phyloP scores from a whole-genome alignment of 2,888 invertebrate species.

The Rhimphoctona megacephalus region DNA sequence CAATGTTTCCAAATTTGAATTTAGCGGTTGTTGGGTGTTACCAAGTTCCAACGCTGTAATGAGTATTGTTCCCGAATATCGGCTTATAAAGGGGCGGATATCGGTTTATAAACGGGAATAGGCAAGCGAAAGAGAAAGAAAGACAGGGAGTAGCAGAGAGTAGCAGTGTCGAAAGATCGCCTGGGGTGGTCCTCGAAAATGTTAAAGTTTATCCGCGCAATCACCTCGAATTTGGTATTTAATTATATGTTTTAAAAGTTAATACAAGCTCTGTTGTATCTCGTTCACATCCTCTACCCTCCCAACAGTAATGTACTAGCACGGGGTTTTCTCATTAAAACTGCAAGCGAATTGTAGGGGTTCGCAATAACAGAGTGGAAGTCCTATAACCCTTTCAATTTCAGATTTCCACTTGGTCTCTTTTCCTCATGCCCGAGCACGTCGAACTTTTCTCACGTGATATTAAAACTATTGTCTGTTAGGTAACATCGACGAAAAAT shows the following conservation, averaged over 20 bases:
- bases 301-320: conserved; percentile 39
- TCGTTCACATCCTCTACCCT: conserved; percentile 12
- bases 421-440: not conserved
- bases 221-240: conserved; percentile 59
- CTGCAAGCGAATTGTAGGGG: conserved; percentile 42
- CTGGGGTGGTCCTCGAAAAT: conserved; percentile 25
- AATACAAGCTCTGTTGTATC: conserved; percentile 53
- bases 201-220: conserved; percentile 61
- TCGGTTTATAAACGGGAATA: not conserved
- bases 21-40: not conserved
- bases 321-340: conserved; percentile 65
- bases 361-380: conserved; percentile 7
- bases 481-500: not conserved
- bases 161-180: conserved; percentile 3
- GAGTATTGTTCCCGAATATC: not conserved
- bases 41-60: conserved; percentile 4
- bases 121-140: not conserved
- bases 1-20: not conserved
- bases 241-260: conserved; percentile 64
- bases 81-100: conserved; percentile 25
- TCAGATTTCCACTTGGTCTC: conserved; percentile 17
- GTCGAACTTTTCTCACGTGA: conserved; percentile 12
- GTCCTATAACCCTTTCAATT: conserved; percentile 27
- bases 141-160: not conserved
- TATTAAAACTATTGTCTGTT: not conserved